phyloP scores from a whole-genome alignment of 2,888 invertebrate species.

The Dasypogon diadema region DNA sequence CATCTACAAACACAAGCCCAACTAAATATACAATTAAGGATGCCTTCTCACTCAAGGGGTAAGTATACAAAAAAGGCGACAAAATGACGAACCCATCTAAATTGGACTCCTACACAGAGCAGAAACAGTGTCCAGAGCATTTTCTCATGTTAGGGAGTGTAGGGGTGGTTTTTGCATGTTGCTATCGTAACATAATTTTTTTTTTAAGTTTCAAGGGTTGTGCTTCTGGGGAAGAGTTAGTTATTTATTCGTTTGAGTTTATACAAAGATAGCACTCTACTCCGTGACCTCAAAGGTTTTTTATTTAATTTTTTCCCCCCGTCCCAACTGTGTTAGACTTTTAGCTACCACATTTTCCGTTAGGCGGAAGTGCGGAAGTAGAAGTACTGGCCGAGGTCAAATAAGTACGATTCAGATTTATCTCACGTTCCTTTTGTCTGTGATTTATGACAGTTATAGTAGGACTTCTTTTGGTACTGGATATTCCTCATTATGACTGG shows the following conservation, averaged over 20 bases:
- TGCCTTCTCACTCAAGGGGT: neutral
- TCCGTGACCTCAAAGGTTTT: constrained; percentile 9
- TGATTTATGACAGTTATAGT: constrained; percentile 41
- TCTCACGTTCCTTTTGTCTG: constrained; percentile 44
- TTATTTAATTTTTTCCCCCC: constrained; percentile 23
- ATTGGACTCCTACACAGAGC: neutral
- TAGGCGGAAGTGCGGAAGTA: constrained; percentile 12
- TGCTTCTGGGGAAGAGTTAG: neutral
- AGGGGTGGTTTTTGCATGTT: constrained; percentile 19
- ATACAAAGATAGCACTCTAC: neutral
- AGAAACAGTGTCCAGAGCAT: constrained; percentile 8
- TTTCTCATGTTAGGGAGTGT: neutral
- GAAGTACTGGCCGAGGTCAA: constrained; percentile 24
- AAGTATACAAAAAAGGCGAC: constrained; percentile 3
- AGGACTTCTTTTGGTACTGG: constrained; percentile 37
- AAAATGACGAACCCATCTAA: constrained; percentile 7
- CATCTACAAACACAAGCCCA: neutral
- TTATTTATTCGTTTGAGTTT: constrained; percentile 28
- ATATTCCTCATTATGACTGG: constrained; percentile 38
- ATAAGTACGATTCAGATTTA: constrained; percentile 35
- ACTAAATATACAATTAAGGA: constrained; percentile 31
- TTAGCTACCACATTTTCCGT: constrained; percentile 12
- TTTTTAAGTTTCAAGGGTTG: neutral
- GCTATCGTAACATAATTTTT: neutral
- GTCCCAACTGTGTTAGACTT: neutral